These are phyloP conservation scores for Leptinotarsa rubiginosa DNA, from an alignment of 2,888 invertebrate species.

Conservation along the genomic window DNA sequence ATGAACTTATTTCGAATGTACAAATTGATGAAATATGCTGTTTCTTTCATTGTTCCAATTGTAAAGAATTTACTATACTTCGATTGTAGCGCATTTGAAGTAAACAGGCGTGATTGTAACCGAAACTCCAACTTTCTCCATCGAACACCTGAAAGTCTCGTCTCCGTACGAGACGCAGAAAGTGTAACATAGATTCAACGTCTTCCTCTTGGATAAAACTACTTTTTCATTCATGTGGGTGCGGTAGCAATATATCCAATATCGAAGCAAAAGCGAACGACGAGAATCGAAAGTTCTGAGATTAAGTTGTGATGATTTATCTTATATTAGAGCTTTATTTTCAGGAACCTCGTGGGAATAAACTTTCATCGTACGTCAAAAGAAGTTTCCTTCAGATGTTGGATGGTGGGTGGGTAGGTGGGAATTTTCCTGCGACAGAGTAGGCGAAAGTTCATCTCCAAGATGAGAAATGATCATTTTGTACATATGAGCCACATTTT, in stretches of 20 bases:
- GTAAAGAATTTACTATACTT: too few species aligned
- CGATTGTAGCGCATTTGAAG: too few species aligned
- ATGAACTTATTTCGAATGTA: too few species aligned
- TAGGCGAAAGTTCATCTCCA: neutral
- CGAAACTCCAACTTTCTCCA: neutral
- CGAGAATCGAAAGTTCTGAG: constrained; percentile 34
- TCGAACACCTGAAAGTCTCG: constrained; percentile 17
- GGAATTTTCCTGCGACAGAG: neutral
- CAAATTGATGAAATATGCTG: too few species aligned
- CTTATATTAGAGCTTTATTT: constrained; percentile 40
- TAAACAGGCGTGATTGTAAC: neutral
- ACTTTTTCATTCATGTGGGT: constrained; percentile 18
- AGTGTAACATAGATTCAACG: constrained; percentile 15
- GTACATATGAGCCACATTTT: too few species aligned
- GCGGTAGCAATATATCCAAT: constrained; percentile 1
- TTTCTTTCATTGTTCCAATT: too few species aligned
- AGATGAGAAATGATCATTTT: too few species aligned
- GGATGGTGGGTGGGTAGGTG: constrained; percentile 16
- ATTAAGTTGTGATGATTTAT: constrained; percentile 43
- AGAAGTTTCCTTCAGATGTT: constrained; percentile 33
- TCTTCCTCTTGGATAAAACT: constrained; percentile 24
- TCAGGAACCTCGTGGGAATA: constrained; percentile 28
- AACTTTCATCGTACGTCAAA: constrained; percentile 38
- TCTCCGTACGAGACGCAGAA: neutral
- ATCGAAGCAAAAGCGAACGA: constrained; percentile 11